A percentile compares a stretch with the other conserved stretches of the same genome.
Evolutionary conservation across 2,113 vertebrate genomes (phyloP).

Genomic region (Cervus canadensis): DNA sequence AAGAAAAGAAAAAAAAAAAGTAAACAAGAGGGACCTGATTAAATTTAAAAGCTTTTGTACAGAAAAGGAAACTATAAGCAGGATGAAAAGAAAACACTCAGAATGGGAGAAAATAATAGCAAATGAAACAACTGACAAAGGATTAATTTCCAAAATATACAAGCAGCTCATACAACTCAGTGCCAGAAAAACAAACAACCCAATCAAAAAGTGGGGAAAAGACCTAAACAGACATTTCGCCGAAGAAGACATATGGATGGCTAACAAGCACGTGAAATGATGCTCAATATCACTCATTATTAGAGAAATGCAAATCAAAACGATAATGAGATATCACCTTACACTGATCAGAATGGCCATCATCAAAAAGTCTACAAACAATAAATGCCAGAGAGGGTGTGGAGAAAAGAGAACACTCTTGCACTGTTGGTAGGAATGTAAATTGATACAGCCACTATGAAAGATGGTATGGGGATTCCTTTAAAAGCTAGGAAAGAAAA

Average conservation of each 20-base stretch:
- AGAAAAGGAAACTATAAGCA: not conserved
- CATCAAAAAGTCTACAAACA: not conserved
- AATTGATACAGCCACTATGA: not conserved
- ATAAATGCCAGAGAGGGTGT: not conserved
- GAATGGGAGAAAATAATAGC: not conserved
- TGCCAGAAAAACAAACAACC: not conserved
- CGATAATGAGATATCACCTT: not conserved
- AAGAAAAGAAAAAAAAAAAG: not conserved
- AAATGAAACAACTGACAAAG: not conserved
- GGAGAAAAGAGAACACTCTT: not conserved
- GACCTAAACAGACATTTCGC: not conserved
- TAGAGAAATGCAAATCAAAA: not conserved
- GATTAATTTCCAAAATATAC: not conserved
- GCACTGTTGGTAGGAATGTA: not conserved
- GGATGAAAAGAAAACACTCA: not conserved
- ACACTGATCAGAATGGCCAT: not conserved
- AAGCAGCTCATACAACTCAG: not conserved
- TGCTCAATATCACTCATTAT: not conserved
- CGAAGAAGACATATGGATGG: not conserved
- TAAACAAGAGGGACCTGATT: not conserved
- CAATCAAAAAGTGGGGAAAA: not conserved
- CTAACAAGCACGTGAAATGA: not conserved
- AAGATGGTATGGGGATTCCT: not conserved
- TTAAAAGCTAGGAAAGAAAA: not conserved
- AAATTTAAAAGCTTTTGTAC: not conserved